These are phyloP conservation scores for Rhadina sibilatrix DNA, from an alignment of 2,113 vertebrate genomes.

Conservation along the genomic window DNA sequence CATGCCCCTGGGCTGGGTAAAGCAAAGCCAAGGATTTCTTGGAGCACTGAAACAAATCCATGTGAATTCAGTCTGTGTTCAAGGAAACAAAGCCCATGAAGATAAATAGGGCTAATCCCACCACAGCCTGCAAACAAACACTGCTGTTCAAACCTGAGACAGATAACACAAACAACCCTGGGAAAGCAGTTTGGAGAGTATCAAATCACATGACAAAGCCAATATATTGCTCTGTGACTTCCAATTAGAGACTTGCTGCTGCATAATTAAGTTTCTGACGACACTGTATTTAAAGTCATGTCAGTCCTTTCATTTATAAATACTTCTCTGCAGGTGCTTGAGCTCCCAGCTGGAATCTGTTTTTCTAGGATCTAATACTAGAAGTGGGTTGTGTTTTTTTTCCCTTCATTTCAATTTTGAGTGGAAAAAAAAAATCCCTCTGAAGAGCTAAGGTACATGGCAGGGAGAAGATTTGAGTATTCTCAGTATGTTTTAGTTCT, in stretches of 20 bases:
- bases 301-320: conserved; percentile 50
- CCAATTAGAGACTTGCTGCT: conserved; percentile 50
- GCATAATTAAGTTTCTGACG: conserved; percentile 50
- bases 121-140: conserved; percentile 6
- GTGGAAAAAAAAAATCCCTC: background rate
- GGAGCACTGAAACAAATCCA: background rate
- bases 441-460: background rate
- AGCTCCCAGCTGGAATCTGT: conserved; percentile 26
- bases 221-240: conserved; percentile 16
- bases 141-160: conserved; percentile 2
- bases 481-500: background rate
- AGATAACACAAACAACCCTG: conserved; percentile 29
- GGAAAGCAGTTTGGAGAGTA: background rate
- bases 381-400: background rate
- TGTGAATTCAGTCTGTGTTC: background rate
- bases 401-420: background rate
- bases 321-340: conserved; percentile 22
- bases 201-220: conserved; percentile 16
- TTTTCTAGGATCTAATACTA: conserved; percentile 10
- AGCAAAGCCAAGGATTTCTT: background rate
- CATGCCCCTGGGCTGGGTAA: background rate
- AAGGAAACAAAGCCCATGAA: background rate
- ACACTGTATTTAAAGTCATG: conserved; percentile 40
- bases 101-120: conserved; percentile 49
- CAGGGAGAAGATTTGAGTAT: background rate